phyloP scores from a whole-genome alignment of 1,140 invertebrate genomes.

The roundworm (Caenorhabditis elegans) region WBcel235 BX284606.5:16658001-16658500 shows the following conservation, averaged over 20 bases:
- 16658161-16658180: neutral
- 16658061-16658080: slow-evolving; percentile 18
- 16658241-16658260: no score
- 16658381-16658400: neutral
- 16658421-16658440: slow-evolving; percentile 24
- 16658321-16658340: neutral
- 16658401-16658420: neutral
- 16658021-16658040: neutral
- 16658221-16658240: neutral
- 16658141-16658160: slow-evolving; percentile 1
- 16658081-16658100: neutral
- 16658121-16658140: neutral
- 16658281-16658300: neutral
- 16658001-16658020: neutral
- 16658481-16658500: neutral
- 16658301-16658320: slow-evolving; percentile 19
- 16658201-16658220: neutral
- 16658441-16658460: slow-evolving; percentile 11
- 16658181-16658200: no score
- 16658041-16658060: slow-evolving; percentile 22
- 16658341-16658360: slow-evolving; percentile 16
- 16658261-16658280: slow-evolving; percentile 14
- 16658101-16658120: slow-evolving; percentile 6
- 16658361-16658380: slow-evolving; percentile 1
- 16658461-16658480: slow-evolving; percentile 26